Conservation (phyloP, 2,888 invertebrate genomes). For the Nesidiocoris tenuis region DNA sequence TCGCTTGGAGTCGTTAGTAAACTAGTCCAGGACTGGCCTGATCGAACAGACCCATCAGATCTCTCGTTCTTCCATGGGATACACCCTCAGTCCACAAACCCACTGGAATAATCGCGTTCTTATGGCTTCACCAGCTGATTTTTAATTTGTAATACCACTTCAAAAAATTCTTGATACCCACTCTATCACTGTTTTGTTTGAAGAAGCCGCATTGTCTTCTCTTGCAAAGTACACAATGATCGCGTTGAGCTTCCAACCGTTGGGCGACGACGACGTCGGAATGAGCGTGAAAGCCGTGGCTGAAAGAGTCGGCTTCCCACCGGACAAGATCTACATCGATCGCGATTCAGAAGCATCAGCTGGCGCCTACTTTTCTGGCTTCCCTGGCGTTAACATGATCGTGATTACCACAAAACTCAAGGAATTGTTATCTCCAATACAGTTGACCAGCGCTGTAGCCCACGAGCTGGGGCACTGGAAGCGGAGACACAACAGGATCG, state of each 20-base stretch:
- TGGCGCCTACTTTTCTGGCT: conserved; percentile 3
- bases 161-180: too few relatives aligned
- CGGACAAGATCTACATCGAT: conserved; percentile 14
- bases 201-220: too few relatives aligned
- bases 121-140: too few relatives aligned
- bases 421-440: background rate
- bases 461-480: conserved; percentile 36
- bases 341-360: background rate
- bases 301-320: conserved; percentile 9
- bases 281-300: conserved; percentile 3
- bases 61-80: too few relatives aligned
- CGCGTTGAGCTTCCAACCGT: background rate
- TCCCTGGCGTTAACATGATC: conserved; percentile 8
- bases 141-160: too few relatives aligned
- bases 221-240: background rate
- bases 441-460: conserved; percentile 23
- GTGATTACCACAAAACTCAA: conserved; percentile 6
- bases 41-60: too few relatives aligned
- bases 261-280: background rate
- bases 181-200: too few relatives aligned
- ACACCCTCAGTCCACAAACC: too few relatives aligned
- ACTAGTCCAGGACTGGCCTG: too few relatives aligned
- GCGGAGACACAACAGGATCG: background rate
- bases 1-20: too few relatives aligned
- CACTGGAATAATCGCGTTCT: too few relatives aligned